phyloP scores from a whole-genome alignment of 2,113 vertebrate genomes.

The Scophthalmus maximus region DNA sequence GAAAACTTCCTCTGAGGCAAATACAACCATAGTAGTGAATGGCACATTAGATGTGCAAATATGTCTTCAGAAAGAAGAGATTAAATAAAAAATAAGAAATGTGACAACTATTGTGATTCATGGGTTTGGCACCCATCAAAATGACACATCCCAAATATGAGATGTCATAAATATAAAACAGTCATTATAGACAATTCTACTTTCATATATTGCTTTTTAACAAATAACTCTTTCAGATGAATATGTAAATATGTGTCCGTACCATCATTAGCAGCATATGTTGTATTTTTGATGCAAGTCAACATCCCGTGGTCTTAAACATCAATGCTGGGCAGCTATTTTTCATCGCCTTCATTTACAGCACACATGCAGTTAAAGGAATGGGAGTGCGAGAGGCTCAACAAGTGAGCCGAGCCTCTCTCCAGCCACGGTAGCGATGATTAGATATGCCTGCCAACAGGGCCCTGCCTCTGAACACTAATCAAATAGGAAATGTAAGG shows the following conservation, averaged over 20 bases:
- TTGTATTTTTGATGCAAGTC: slow-evolving; percentile 18
- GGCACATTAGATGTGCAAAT: slow-evolving; percentile 41
- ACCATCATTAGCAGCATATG: background rate
- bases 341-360: slow-evolving; percentile 31
- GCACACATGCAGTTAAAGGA: slow-evolving; percentile 18
- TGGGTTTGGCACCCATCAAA: slow-evolving; percentile 27
- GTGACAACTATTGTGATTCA: slow-evolving; percentile 38
- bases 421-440: slow-evolving; percentile 76
- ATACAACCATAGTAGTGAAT: slow-evolving; percentile 24
- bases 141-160: slow-evolving; percentile 14
- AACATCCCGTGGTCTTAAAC: slow-evolving; percentile 5
- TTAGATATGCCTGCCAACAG: slow-evolving; percentile 76
- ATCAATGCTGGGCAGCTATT: slow-evolving; percentile 1
- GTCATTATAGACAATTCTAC: slow-evolving; percentile 9
- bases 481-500: slow-evolving; percentile 80
- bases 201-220: slow-evolving; percentile 17
- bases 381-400: slow-evolving; percentile 59
- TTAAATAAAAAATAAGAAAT: slow-evolving; percentile 9
- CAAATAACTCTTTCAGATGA: slow-evolving; percentile 21
- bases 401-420: slow-evolving; percentile 74
- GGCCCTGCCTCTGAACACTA: slow-evolving; percentile 70
- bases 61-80: slow-evolving; percentile 26
- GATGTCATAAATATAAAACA: slow-evolving; percentile 23
- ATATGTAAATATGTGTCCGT: slow-evolving; percentile 2
- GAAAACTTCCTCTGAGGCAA: slow-evolving; percentile 56